Evolutionary conservation across 2,113 vertebrate species (phyloP).

Genomic region (Morone chrysops): DNA sequence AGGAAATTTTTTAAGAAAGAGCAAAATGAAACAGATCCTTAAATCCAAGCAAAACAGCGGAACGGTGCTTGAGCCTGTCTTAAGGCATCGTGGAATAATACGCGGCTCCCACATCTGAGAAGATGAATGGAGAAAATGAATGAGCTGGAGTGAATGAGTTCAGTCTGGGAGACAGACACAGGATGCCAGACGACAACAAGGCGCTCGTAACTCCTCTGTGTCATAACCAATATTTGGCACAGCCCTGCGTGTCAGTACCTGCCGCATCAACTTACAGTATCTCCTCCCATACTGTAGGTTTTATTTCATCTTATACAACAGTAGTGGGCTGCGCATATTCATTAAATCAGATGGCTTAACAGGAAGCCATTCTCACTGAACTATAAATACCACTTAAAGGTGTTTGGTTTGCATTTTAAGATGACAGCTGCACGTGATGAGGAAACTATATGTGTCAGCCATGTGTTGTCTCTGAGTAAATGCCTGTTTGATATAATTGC

Average conservation of each 20-base stretch:
- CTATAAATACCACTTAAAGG: constrained; percentile 76
- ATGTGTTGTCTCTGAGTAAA: constrained; percentile 68
- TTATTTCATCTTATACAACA: constrained; percentile 42
- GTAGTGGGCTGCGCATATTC: constrained; percentile 12
- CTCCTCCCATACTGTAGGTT: constrained; percentile 18
- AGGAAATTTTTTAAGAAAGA: not conserved
- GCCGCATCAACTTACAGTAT: constrained; percentile 19
- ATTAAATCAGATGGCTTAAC: constrained; percentile 41
- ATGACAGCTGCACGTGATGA: constrained; percentile 70
- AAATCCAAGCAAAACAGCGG: constrained; percentile 29
- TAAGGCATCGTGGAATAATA: constrained; percentile 1
- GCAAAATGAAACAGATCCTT: constrained; percentile 24
- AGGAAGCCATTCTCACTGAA: constrained; percentile 27
- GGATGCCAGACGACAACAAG: constrained; percentile 54
- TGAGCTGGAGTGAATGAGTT: constrained; percentile 44
- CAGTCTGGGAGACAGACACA: constrained; percentile 37
- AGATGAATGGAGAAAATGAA: constrained; percentile 30
- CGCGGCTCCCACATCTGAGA: constrained; percentile 43
- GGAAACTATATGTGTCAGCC: constrained; percentile 62
- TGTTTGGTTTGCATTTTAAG: constrained; percentile 66
- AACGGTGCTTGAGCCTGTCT: not conserved
- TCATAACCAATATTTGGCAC: constrained; percentile 61
- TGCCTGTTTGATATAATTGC: constrained; percentile 63
- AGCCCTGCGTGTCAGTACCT: constrained; percentile 45
- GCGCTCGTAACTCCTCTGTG: constrained; percentile 17